Percentiles rank a stretch among this genome's conserved stretches.
Evolutionary conservation across 2,113 vertebrate genomes (phyloP).

Genomic region (Merops nubicus): DNA sequence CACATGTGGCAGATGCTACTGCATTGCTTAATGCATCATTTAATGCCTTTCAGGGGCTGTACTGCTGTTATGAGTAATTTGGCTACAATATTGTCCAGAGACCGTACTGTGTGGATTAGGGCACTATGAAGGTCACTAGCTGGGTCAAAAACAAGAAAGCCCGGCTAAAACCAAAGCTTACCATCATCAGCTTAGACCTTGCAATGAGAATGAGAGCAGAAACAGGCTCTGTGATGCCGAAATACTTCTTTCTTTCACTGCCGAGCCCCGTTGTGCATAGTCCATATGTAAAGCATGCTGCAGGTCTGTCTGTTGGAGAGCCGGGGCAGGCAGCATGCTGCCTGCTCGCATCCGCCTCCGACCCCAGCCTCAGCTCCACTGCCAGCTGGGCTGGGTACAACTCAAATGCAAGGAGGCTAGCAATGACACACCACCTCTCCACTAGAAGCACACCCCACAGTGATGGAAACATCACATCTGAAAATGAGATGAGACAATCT

Average conservation of each 20-base stretch:
- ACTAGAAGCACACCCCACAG: background rate
- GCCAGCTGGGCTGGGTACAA: background rate
- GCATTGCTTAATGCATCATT: slow-evolving; percentile 56
- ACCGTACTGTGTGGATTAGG: background rate
- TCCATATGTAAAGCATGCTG: background rate
- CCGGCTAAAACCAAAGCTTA: background rate
- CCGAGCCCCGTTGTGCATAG: background rate
- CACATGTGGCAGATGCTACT: slow-evolving; percentile 36
- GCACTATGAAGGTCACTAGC: slow-evolving; percentile 13
- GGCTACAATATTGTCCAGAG: slow-evolving; percentile 13
- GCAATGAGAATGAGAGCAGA: background rate
- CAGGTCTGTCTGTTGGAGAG: background rate
- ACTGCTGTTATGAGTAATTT: background rate
- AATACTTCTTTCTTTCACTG: background rate
- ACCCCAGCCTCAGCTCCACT: background rate
- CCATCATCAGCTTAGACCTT: background rate
- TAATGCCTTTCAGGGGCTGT: slow-evolving; percentile 35
- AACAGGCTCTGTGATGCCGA: background rate
- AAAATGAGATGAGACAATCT: slow-evolving; percentile 15
- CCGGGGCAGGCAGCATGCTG: background rate
- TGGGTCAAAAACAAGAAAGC: background rate
- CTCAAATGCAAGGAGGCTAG: background rate
- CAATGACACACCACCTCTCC: background rate
- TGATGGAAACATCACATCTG: background rate
- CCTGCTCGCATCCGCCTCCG: background rate